These are phyloP conservation scores for Sebastes baramenuke DNA, from an alignment of 2,797 vertebrate genomes.

Conservation along the genomic window DNA sequence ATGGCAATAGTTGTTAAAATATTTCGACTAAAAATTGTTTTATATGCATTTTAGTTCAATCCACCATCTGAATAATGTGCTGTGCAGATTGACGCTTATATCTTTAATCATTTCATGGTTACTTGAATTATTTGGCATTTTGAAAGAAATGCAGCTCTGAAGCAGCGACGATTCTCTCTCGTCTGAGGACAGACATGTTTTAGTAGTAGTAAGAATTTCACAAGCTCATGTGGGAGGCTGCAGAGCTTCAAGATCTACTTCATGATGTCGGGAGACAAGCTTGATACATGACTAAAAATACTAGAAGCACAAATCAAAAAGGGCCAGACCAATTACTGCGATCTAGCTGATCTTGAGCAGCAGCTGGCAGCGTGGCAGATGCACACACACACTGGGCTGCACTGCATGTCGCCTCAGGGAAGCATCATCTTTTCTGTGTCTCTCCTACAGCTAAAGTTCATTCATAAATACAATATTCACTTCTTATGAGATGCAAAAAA, in stretches of 20 bases:
- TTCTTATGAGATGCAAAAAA: background rate
- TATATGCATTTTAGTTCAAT: background rate
- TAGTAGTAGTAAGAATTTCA: background rate
- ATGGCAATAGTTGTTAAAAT: background rate
- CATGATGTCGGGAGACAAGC: conserved; percentile 31
- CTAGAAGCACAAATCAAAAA: conserved; percentile 45
- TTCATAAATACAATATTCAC: conserved; percentile 36
- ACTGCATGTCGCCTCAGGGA: conserved; percentile 27
- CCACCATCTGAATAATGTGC: background rate
- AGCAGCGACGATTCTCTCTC: background rate
- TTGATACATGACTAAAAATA: conserved; percentile 54
- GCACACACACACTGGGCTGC: background rate
- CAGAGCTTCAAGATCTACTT: conserved; percentile 20
- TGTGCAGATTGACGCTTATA: background rate
- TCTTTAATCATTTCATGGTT: background rate
- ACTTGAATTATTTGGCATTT: background rate
- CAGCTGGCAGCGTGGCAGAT: conserved; percentile 42
- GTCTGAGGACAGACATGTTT: background rate
- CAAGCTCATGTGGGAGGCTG: background rate
- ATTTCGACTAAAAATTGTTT: background rate
- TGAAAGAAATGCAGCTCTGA: background rate
- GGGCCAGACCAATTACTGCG: conserved; percentile 46
- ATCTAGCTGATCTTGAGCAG: conserved; percentile 48
- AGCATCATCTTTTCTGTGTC: conserved; percentile 20
- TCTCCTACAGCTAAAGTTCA: conserved; percentile 21